These are phyloP conservation scores for Propithecus perrieri DNA, from an alignment of 2,797 vertebrate genomes.

Conservation along the genomic window DNA sequence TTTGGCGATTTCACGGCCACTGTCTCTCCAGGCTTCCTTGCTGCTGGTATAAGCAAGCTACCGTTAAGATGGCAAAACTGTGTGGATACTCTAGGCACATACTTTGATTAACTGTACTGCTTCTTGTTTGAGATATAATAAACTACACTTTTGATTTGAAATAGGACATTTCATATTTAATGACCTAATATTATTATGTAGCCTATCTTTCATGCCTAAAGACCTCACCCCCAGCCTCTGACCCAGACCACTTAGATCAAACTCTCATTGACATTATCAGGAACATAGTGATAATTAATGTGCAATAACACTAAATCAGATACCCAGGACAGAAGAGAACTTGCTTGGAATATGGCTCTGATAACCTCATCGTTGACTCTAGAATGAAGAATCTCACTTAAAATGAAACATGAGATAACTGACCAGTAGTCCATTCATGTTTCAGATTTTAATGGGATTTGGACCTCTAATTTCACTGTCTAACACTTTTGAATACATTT, in stretches of 20 bases:
- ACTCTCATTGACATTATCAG: neutral
- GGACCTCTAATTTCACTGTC: neutral
- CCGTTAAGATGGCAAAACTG: too few relatives aligned
- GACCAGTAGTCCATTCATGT: neutral
- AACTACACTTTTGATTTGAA: too few relatives aligned
- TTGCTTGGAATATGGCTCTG: neutral
- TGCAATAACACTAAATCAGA: neutral
- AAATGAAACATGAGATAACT: neutral
- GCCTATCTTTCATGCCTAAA: neutral
- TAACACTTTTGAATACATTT: neutral
- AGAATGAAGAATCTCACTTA: neutral
- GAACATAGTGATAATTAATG: neutral
- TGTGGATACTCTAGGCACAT: too few relatives aligned
- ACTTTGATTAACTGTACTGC: too few relatives aligned
- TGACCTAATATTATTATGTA: neutral
- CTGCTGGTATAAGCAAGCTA: too few relatives aligned
- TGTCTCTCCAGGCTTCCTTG: too few relatives aligned
- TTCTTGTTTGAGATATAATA: too few relatives aligned
- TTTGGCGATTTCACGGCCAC: too few relatives aligned
- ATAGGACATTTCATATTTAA: too few relatives aligned
- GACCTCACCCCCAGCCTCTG: neutral
- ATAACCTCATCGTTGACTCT: neutral
- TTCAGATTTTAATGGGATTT: conserved; percentile 6
- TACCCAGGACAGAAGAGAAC: neutral
- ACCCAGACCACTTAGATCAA: neutral